phyloP scores from a whole-genome alignment of 2,888 invertebrate genomes.

The Epiblema foenella region DNA sequence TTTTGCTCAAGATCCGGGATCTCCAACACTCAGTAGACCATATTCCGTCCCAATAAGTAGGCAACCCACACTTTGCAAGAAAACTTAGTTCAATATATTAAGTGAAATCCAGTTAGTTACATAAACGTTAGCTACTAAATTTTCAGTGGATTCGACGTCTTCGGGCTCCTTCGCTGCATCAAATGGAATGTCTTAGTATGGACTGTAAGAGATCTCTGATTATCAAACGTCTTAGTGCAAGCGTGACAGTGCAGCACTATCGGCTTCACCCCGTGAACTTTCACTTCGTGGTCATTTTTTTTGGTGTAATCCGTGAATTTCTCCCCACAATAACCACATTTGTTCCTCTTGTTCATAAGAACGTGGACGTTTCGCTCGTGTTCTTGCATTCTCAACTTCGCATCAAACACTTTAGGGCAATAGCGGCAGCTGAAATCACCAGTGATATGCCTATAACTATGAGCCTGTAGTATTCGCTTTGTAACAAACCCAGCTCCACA shows the following conservation, averaged over 20 bases:
- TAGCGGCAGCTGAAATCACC: slow-evolving; percentile 58
- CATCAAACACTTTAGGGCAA: slow-evolving; percentile 62
- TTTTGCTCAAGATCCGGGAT: no score
- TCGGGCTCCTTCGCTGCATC: slow-evolving; percentile 54
- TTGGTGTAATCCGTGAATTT: slow-evolving; percentile 72
- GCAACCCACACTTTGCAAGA: neutral
- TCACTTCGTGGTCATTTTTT: slow-evolving; percentile 69
- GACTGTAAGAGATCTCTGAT: slow-evolving; percentile 75
- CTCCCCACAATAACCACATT: slow-evolving; percentile 66
- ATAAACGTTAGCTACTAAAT: no score
- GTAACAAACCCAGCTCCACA: slow-evolving; percentile 80
- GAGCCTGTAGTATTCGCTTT: slow-evolving; percentile 57
- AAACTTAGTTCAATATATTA: neutral
- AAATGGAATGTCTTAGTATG: slow-evolving; percentile 73
- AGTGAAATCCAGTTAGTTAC: no score
- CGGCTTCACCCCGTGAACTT: slow-evolving; percentile 68
- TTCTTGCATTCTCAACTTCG: slow-evolving; percentile 56
- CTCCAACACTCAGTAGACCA: no score
- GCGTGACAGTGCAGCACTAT: slow-evolving; percentile 72
- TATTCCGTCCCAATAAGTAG: neutral
- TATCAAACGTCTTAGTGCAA: slow-evolving; percentile 77
- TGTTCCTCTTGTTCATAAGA: slow-evolving; percentile 56
- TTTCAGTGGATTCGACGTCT: slow-evolving; percentile 35
- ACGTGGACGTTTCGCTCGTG: slow-evolving; percentile 62
- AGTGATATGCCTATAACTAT: slow-evolving; percentile 65